phyloP scores from a whole-genome alignment of 2,113 vertebrate species.

The Mormyrus iriodes region DNA sequence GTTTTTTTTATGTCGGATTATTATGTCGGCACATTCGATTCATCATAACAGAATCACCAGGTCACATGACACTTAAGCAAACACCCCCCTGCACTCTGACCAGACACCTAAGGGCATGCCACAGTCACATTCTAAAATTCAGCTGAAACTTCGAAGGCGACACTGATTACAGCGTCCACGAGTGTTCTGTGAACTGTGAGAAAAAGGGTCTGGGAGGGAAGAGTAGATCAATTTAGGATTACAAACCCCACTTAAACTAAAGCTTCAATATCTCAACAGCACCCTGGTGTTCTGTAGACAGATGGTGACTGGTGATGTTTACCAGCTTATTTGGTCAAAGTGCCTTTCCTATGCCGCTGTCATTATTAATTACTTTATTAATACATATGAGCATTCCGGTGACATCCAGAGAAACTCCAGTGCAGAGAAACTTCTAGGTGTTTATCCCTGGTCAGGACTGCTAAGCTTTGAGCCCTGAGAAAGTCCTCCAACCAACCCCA shows the following conservation, averaged over 20 bases:
- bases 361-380: not conserved
- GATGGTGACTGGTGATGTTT: not conserved
- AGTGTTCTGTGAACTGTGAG: not conserved
- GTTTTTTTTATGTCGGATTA: not conserved
- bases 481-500: not conserved
- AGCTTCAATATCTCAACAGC: not conserved
- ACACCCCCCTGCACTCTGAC: not conserved
- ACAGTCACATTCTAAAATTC: not conserved
- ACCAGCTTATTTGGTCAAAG: not conserved
- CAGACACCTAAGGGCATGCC: not conserved
- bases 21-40: not conserved
- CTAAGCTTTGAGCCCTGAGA: not conserved
- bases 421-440: not conserved
- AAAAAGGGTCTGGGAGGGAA: not conserved
- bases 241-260: not conserved
- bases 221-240: not conserved
- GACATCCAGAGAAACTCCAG: not conserved
- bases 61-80: not conserved
- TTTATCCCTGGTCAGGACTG: not conserved
- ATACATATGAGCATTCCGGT: not conserved
- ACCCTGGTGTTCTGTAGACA: not conserved
- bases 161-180: not conserved
- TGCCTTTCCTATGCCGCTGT: not conserved
- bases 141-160: not conserved
- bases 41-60: too few relatives aligned